These are phyloP conservation scores for Diachasma alloeum DNA, from an alignment of 1,140 invertebrate genomes.

Conservation along the genomic window DNA sequence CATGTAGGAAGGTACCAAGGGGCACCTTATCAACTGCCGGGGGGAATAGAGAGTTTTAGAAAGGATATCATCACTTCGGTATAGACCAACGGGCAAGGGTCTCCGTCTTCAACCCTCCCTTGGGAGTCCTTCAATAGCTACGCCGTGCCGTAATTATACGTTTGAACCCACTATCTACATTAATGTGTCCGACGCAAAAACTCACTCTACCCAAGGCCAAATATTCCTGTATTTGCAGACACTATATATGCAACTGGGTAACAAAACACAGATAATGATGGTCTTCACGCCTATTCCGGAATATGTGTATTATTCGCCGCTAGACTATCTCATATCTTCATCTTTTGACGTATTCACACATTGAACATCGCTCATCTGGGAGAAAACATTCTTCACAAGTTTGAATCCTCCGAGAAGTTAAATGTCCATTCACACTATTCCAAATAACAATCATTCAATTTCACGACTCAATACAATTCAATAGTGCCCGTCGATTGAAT, in stretches of 20 bases:
- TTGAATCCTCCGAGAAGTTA: too few relatives aligned
- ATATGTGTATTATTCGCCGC: not conserved
- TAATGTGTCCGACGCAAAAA: constrained; percentile 57
- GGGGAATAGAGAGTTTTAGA: constrained; percentile 47
- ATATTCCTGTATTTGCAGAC: constrained; percentile 7
- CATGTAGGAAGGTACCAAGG: constrained; percentile 29
- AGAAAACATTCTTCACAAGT: too few relatives aligned
- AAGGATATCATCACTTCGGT: constrained; percentile 28
- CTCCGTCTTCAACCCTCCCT: constrained; percentile 39
- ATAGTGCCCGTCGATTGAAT: not conserved
- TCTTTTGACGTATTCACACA: not conserved
- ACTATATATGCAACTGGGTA: not conserved
- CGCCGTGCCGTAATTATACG: constrained; percentile 62
- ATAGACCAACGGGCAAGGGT: not conserved
- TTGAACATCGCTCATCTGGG: too few relatives aligned
- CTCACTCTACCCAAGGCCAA: constrained; percentile 41
- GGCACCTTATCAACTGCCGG: constrained; percentile 46
- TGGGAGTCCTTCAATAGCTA: constrained; percentile 57
- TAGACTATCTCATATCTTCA: not conserved
- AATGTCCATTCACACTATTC: too few relatives aligned
- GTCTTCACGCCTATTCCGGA: not conserved
- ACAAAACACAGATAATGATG: not conserved
- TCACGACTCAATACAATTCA: not conserved
- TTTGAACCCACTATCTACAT: constrained; percentile 60
- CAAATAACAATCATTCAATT: not conserved